These are phyloP conservation scores for Polypedilum pembai DNA, from an alignment of 1,140 invertebrate genomes.

Conservation along the genomic window DNA sequence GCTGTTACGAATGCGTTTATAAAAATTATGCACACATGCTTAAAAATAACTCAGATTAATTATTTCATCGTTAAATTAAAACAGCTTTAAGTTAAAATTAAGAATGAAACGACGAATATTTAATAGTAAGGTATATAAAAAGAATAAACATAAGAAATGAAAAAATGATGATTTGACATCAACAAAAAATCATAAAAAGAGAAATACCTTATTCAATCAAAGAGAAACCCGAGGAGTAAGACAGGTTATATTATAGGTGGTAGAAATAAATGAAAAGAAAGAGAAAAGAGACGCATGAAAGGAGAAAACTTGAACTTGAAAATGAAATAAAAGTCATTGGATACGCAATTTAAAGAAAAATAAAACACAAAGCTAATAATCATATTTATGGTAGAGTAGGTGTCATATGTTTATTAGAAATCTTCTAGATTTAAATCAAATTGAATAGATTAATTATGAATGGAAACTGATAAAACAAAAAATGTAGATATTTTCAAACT, in stretches of 20 bases:
- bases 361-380: not conserved
- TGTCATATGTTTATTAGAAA: not conserved
- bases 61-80: no score
- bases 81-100: no score
- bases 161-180: not conserved
- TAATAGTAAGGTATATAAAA: not conserved
- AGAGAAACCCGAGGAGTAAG: slow-evolving; percentile 5
- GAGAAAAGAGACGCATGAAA: not conserved
- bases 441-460: no score
- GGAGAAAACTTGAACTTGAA: slow-evolving; percentile 6
- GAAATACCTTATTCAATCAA: not conserved
- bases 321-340: not conserved
- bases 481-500: not conserved
- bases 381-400: not conserved
- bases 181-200: not conserved
- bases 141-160: not conserved
- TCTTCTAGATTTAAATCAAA: no score
- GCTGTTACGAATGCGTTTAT: no score
- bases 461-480: no score
- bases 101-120: no score
- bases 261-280: not conserved
- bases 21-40: no score
- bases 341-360: not conserved
- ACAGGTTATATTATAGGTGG: not conserved
- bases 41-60: no score